Evolutionary conservation across 2,888 invertebrate genomes (phyloP), one percentile per base, ranked within the genome.

Genomic region (Polyommatus icarus): DNA sequence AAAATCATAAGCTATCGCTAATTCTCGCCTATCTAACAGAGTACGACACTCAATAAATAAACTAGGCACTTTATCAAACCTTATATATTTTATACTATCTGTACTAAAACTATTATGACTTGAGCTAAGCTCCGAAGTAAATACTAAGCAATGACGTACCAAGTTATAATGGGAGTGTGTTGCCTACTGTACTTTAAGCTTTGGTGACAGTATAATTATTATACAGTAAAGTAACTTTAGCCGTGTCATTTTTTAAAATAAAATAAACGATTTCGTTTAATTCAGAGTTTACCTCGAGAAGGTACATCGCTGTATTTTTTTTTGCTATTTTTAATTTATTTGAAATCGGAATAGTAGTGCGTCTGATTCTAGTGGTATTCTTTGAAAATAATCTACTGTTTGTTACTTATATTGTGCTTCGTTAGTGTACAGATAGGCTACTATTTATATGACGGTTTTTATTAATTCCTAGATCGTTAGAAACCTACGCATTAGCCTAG

Each of bases 21-120:
- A 40, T 40, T 40, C 72, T 20, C 72, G 72, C 36, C 36, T 40
- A 24, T 61, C 61, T 61, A 61, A 61, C 12, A 12, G 36, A 32
- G 18, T n/a, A 40, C 71, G 71, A 71, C 72, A 72, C 20, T n/a
- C 40, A n/a, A 72, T 40, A 72, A 71, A 72, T 20, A 72, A 72
- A 72, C n/a, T n/a, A 3, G 72, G 20, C 72, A 72, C 40, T 72
- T 71, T n/a, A 40, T 36, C 36, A 72, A 72, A 72, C 72, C 12
- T 1, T n/a, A 40, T 72, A 40, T 8, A 24, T 61, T 72, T 72
- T 8, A 24, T 61, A 61, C 24, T 61, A 61, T 61, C 61, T 3
- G 61, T 61, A 61, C 12, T 7, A 7, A 7, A 61, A 4, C 61
- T 24, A 61, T 3, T 6, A 24, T 24, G 4, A 61, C 24, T 10